phyloP scores from a whole-genome alignment of 37 sponge, comb jelly and placozoan genomes.

The Beroe ovata region DNA sequence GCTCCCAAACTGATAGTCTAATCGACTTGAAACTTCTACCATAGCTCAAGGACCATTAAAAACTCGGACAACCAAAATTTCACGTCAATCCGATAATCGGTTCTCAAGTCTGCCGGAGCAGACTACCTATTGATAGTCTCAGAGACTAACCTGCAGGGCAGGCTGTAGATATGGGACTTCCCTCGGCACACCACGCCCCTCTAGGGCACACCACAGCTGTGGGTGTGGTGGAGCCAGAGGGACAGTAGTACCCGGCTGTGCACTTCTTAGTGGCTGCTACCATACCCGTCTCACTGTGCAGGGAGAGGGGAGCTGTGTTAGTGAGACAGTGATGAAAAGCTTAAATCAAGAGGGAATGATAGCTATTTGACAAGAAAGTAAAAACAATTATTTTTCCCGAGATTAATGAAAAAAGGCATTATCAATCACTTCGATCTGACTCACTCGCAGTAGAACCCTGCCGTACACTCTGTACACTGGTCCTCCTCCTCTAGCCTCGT shows the following conservation, averaged over 20 bases:
- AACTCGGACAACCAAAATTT: too few species aligned
- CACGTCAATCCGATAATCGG: too few species aligned
- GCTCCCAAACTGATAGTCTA: too few species aligned
- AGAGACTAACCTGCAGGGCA: conserved; percentile 54
- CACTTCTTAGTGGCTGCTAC: conserved; percentile 17
- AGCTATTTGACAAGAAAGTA: too few species aligned
- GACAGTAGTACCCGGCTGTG: conserved; percentile 65
- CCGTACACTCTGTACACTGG: conserved; percentile 45
- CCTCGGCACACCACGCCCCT: conserved; percentile 55
- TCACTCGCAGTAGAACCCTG: conserved; percentile 67
- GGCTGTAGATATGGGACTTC: background rate
- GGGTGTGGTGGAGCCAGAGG: background rate
- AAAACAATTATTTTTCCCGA: too few species aligned
- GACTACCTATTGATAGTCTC: too few species aligned
- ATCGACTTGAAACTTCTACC: too few species aligned
- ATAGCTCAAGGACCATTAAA: too few species aligned
- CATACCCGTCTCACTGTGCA: conserved; percentile 46
- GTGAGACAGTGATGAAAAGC: too few species aligned
- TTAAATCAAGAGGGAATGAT: too few species aligned
- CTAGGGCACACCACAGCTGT: conserved; percentile 54
- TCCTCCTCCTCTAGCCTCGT: background rate
- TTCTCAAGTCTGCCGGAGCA: too few species aligned
- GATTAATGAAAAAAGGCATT: background rate
- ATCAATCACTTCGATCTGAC: background rate
- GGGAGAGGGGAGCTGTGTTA: background rate